Percentiles rank a stretch among this genome's conserved stretches.
phyloP scores from a whole-genome alignment of 2,888 invertebrate species.

The Drosophila lacicola region DNA sequence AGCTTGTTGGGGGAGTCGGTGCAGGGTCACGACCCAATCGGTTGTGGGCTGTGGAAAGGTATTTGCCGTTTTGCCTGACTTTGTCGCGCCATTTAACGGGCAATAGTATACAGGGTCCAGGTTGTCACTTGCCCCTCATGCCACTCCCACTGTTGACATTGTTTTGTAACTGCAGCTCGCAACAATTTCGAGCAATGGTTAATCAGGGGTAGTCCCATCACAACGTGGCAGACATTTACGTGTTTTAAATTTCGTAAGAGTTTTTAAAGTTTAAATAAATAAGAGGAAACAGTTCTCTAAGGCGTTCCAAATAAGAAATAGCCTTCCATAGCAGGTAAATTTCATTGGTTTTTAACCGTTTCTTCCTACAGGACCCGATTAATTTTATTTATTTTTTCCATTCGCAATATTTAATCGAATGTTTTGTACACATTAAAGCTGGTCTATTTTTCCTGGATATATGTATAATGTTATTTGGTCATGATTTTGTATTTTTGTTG shows the following conservation, averaged over 20 bases:
- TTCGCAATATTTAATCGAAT: too few relatives aligned
- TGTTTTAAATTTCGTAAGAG: not conserved
- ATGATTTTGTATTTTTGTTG: too few relatives aligned
- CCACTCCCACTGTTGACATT: slow-evolving; percentile 15
- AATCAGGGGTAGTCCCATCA: slow-evolving; percentile 2
- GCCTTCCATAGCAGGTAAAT: too few relatives aligned
- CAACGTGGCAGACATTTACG: not conserved
- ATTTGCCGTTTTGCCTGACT: slow-evolving; percentile 2
- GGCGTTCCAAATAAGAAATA: too few relatives aligned
- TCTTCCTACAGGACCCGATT: too few relatives aligned
- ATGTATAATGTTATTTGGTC: too few relatives aligned
- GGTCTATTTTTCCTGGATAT: too few relatives aligned
- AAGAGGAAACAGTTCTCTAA: too few relatives aligned
- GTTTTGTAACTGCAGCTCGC: slow-evolving; percentile 17
- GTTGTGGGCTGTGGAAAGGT: not conserved
- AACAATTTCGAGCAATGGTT: slow-evolving; percentile 10
- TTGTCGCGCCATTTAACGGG: slow-evolving; percentile 50
- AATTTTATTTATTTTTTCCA: too few relatives aligned
- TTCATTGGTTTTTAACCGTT: too few relatives aligned
- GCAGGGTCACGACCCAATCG: not conserved
- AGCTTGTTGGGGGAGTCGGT: not conserved
- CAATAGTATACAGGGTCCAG: too few relatives aligned
- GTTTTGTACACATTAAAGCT: too few relatives aligned
- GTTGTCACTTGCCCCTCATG: not conserved
- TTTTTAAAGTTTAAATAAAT: not conserved